These are phyloP conservation scores for Phoebastria nigripes DNA, from an alignment of 2,797 vertebrate species.

Conservation along the genomic window DNA sequence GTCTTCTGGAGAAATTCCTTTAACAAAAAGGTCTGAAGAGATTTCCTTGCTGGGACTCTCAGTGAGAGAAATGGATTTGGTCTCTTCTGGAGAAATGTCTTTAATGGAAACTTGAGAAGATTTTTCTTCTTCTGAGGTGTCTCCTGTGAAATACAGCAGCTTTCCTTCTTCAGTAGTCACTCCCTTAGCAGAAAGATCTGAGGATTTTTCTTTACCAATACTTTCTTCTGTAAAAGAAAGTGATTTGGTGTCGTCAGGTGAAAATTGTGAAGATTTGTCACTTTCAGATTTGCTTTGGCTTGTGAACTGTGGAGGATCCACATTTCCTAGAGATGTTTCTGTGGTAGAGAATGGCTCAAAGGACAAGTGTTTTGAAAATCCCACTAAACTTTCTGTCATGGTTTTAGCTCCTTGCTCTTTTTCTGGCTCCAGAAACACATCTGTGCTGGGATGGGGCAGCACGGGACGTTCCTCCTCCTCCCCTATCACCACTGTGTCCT, in stretches of 20 bases:
- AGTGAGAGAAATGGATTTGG: conserved; percentile 62
- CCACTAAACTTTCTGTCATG: not conserved
- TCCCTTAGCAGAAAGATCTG: conserved; percentile 37
- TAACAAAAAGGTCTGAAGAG: conserved; percentile 63
- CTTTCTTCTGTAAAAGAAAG: conserved; percentile 64
- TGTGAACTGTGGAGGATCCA: not conserved
- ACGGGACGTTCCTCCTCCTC: not conserved
- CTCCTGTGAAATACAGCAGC: conserved; percentile 57
- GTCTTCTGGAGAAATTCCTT: conserved; percentile 65
- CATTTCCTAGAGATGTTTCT: conserved; percentile 14
- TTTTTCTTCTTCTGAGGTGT: conserved; percentile 47
- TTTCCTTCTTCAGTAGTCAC: conserved; percentile 31
- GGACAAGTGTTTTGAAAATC: not conserved
- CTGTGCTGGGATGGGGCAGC: not conserved
- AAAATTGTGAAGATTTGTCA: conserved; percentile 32
- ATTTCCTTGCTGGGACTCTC: conserved; percentile 69
- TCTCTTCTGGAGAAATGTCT: conserved; percentile 67
- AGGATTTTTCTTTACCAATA: conserved; percentile 39
- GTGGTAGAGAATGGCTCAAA: not conserved
- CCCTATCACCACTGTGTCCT: conserved; percentile 38
- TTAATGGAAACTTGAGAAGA: conserved; percentile 50
- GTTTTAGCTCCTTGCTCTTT: conserved; percentile 29
- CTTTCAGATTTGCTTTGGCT: conserved; percentile 34
- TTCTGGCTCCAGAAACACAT: not conserved
- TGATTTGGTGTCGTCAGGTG: conserved; percentile 69